Evolutionary conservation across 1,140 invertebrate genomes (phyloP), one percentile per base, ranked within the genome.

Genomic region (Yoshiicerus persimilis): DNA sequence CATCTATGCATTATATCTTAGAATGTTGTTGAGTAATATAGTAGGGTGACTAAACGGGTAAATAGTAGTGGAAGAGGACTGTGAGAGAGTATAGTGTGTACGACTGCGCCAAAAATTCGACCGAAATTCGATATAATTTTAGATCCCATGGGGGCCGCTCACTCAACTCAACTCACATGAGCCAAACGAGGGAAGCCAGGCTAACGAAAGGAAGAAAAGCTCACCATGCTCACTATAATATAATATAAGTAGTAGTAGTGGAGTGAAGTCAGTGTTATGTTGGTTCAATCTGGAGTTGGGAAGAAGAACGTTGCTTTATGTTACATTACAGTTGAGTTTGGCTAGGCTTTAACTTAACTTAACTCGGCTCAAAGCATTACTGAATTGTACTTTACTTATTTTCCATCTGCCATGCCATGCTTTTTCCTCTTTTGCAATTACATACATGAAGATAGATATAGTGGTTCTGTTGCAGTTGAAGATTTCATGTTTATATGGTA

Each of bases 61-160:
- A 80, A 4, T 80, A 80, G 20, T 80, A n/a, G 30, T 38, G 3
- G 62, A 23, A 66, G 25, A 66, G n/a, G 20, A n/a, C 13, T 66
- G n/a, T 66, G 62, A 66, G 10, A 38, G 34, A 80, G 34, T 20
- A 8, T 38, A 47, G 23, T 27, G n/a, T n/a, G 13, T 30, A 86
- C 85, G 85, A 70, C 85, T 86, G 85, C 85, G 85, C 85, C 64
- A 36, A 70, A 70, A 86, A 66, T 86, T 86, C 85, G 85, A 86
- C 85, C 85, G 85, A 86, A 86, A 86, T 86, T 86, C 85, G 85
- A 86, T 86, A 86, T 86, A 86, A 86, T 86, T 86, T 86, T 86
- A 70, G 56, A 86, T 86, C 64, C 85, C 85, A 41, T 64, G 47
- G 85, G 64, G 85, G 47, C 62, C 85, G 83, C 83, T 84, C 83